Evolutionary conservation across 2,888 invertebrate genomes (phyloP).

Genomic region (Aricia artaxerxes): DNA sequence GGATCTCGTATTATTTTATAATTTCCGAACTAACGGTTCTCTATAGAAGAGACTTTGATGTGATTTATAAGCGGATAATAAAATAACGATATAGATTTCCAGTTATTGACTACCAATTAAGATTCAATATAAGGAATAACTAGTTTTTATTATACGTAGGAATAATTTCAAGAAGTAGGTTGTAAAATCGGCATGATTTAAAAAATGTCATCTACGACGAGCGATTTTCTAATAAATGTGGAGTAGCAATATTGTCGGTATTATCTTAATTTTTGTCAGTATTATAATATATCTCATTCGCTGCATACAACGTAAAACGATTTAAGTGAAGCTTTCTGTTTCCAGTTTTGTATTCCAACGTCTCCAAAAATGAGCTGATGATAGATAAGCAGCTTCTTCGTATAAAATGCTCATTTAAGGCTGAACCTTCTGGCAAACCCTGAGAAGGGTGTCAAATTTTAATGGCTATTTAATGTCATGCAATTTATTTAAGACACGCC

Average conservation of each 20-base stretch:
- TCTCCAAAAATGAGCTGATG: neutral
- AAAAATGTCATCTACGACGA: too few relatives aligned
- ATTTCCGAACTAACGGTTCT: neutral
- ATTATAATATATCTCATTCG: too few relatives aligned
- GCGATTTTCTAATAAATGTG: too few relatives aligned
- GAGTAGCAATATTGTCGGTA: too few relatives aligned
- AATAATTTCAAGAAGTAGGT: neutral
- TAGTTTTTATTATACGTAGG: too few relatives aligned
- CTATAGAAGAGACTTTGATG: neutral
- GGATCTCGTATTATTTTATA: slow-evolving; percentile 1
- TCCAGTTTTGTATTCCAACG: too few relatives aligned
- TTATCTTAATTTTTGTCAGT: too few relatives aligned
- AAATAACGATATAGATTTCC: neutral
- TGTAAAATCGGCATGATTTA: neutral
- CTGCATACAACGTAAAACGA: too few relatives aligned
- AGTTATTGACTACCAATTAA: neutral
- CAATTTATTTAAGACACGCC: neutral
- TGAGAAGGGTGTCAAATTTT: slow-evolving; percentile 22
- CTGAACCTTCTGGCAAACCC: slow-evolving; percentile 4
- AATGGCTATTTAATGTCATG: slow-evolving; percentile 8
- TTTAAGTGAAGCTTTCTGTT: too few relatives aligned
- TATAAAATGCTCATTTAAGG: neutral
- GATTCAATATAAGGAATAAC: neutral
- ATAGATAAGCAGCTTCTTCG: neutral
- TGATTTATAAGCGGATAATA: neutral